A percentile compares a stretch with the other conserved stretches of the same genome.
Evolutionary conservation across 2,797 vertebrate species (phyloP).

Genomic region (Muscicapa comitata): DNA sequence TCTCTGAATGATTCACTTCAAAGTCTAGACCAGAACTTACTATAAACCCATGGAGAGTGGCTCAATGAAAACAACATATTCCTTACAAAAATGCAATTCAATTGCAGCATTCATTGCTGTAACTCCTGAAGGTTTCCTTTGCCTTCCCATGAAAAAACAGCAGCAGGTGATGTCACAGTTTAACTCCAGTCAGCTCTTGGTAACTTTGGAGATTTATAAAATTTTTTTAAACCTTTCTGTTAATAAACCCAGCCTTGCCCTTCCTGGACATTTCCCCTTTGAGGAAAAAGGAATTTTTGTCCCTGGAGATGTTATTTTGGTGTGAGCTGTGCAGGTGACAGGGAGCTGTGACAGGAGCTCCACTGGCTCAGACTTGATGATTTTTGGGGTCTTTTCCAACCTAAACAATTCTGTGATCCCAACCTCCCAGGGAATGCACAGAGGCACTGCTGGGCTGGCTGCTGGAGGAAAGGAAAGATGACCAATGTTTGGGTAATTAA

Average conservation of each 20-base stretch:
- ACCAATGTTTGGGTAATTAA: neutral
- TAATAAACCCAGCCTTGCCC: neutral
- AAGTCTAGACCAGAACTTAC: neutral
- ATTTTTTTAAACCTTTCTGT: neutral
- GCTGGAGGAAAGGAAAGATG: conserved; percentile 23
- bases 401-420: neutral
- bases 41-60: neutral
- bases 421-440: fast-evolving
- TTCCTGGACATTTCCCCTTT: neutral
- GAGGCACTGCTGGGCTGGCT: neutral
- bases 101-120: neutral
- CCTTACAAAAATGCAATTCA: neutral
- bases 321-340: neutral
- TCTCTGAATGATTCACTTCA: neutral
- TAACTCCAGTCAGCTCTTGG: neutral
- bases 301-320: neutral
- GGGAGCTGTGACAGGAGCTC: neutral
- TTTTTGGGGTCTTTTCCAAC: neutral
- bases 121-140: neutral
- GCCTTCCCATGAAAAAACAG: neutral
- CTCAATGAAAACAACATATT: neutral
- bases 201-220: neutral
- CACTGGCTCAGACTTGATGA: neutral
- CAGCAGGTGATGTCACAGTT: neutral
- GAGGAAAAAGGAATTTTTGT: neutral